Percentiles rank a stretch among this genome's conserved stretches.
Evolutionary conservation across 2,113 vertebrate species (phyloP).

Genomic region (Butorides virescens): DNA sequence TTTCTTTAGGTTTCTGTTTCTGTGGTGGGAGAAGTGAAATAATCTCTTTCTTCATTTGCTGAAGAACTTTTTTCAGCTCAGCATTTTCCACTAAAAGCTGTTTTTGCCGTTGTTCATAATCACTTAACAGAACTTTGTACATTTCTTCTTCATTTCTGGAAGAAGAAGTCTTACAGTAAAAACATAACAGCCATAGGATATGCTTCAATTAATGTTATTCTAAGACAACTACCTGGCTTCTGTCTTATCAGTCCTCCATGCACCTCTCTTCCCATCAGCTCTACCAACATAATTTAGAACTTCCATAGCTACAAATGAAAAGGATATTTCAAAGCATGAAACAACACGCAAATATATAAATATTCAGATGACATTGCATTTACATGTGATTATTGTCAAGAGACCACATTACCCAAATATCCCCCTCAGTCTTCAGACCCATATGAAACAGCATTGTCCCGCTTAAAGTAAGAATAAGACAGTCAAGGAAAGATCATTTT

Average conservation of each 20-base stretch:
- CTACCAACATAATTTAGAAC: conserved; percentile 92
- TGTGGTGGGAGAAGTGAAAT: conserved; percentile 88
- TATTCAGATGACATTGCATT: neutral
- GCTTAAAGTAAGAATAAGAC: neutral
- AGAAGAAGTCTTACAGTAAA: conserved; percentile 43
- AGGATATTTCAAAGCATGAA: conserved; percentile 42
- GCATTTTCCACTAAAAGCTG: conserved; percentile 90
- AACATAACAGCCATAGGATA: neutral
- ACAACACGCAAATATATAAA: neutral
- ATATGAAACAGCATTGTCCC: neutral
- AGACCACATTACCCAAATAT: neutral
- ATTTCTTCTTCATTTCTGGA: conserved; percentile 92
- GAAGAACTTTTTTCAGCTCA: conserved; percentile 94
- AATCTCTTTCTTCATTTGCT: conserved; percentile 98
- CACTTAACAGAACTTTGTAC: conserved; percentile 89
- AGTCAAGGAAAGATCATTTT: neutral
- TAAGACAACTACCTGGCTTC: conserved; percentile 72
- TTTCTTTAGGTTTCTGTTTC: conserved; percentile 77
- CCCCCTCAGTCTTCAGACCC: neutral
- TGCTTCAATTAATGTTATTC: neutral
- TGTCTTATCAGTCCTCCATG: conserved; percentile 90
- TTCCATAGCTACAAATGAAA: conserved; percentile 85
- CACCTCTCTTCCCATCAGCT: conserved; percentile 91
- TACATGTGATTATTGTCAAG: neutral
- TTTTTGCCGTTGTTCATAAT: conserved; percentile 89